Conservation (phyloP, 53 echinoderm and acorn worm genomes). For the Zoroaster sp. region DNA sequence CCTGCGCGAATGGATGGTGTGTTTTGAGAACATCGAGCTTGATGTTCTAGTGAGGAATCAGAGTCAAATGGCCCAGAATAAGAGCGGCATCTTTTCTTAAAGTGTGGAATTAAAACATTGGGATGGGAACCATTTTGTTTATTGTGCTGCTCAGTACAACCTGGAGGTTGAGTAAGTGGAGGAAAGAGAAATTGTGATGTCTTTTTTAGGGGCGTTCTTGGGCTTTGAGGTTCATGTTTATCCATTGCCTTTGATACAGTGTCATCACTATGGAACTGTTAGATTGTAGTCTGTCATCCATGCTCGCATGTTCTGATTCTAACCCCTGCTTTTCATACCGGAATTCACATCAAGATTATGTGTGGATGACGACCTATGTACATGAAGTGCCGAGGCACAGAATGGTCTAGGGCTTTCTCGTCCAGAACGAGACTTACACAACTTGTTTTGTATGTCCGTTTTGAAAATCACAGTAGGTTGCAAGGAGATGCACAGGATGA, state of each 20-base stretch:
- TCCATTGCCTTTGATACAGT: not conserved
- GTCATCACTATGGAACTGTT: not conserved
- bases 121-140: too few species aligned
- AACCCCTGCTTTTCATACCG: too few species aligned
- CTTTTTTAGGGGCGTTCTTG: not conserved
- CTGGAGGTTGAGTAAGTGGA: not conserved
- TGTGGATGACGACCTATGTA: conserved; percentile 7
- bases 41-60: too few species aligned
- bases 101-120: too few species aligned
- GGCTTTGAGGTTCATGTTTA: not conserved
- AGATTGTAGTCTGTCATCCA: not conserved
- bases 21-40: not conserved
- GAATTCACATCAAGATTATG: not conserved
- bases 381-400: not conserved
- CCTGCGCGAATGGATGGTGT: not conserved
- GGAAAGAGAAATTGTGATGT: conserved; percentile 13
- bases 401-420: conserved; percentile 4
- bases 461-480: not conserved
- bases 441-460: not conserved
- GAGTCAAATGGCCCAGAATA: not conserved
- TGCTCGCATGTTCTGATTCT: not conserved
- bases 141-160: too few species aligned
- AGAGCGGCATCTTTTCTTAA: not conserved
- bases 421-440: not conserved
- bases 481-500: not conserved